Evolutionary conservation across 2,797 vertebrate species (phyloP).

Genomic region (Moxostoma hubbsi): DNA sequence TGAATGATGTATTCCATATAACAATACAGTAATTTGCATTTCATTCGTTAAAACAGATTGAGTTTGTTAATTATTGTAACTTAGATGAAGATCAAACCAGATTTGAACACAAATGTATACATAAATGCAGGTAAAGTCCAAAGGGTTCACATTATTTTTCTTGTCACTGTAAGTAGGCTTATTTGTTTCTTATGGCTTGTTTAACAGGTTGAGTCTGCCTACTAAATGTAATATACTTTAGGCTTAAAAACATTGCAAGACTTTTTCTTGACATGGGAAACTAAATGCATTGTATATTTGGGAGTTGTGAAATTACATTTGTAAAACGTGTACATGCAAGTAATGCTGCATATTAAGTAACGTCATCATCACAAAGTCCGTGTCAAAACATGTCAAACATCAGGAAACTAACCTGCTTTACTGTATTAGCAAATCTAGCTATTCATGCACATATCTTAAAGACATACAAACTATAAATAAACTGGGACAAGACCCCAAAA

Average conservation of each 20-base stretch:
- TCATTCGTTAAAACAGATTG: too few relatives aligned
- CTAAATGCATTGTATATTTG: not conserved
- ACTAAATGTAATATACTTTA: not conserved
- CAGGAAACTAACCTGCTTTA: not conserved
- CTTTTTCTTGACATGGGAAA: too few relatives aligned
- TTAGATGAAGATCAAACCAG: too few relatives aligned
- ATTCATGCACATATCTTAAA: not conserved
- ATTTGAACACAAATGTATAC: too few relatives aligned
- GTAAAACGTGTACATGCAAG: not conserved
- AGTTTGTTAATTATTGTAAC: too few relatives aligned
- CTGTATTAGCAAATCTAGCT: not conserved
- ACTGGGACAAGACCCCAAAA: not conserved
- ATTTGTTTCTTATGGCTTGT: not conserved
- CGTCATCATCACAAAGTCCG: too few relatives aligned
- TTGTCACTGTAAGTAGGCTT: too few relatives aligned
- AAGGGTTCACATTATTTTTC: too few relatives aligned
- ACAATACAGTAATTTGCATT: too few relatives aligned
- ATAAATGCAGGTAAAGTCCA: too few relatives aligned
- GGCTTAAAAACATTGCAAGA: not conserved
- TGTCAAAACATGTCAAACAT: not conserved
- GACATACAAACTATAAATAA: not conserved
- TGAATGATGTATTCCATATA: too few relatives aligned
- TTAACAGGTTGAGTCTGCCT: not conserved
- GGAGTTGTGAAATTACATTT: too few relatives aligned
- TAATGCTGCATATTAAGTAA: not conserved